phyloP scores from a whole-genome alignment of 1,140 invertebrate species.

The Drosophila erecta region DNA sequence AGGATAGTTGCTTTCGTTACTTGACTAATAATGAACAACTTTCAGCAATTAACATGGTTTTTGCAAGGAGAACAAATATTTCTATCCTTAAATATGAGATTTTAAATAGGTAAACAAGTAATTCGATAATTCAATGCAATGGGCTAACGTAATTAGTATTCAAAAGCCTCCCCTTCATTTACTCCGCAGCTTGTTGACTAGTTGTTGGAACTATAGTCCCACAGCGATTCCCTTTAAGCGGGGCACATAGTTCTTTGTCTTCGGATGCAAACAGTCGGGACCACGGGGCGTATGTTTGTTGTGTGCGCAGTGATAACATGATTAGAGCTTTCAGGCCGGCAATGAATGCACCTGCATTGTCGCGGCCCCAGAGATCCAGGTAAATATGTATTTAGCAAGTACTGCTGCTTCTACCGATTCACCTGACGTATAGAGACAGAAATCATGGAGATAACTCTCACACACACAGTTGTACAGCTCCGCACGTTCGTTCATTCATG shows the following conservation, averaged over 20 bases:
- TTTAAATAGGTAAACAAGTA: no score
- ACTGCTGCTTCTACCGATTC: constrained; percentile 14
- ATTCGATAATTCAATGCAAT: no score
- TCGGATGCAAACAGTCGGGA: constrained; percentile 9
- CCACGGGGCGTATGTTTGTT: constrained; percentile 36
- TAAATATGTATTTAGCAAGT: constrained; percentile 50
- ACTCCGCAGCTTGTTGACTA: background rate
- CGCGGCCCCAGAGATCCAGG: constrained; percentile 11
- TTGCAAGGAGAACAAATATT: no score
- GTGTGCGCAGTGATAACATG: constrained; percentile 44
- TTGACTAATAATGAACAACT: background rate
- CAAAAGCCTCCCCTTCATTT: background rate
- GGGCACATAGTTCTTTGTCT: constrained; percentile 10
- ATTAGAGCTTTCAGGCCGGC: constrained; percentile 29
- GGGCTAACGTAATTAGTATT: background rate
- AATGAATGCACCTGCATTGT: constrained; percentile 48
- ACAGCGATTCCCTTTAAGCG: constrained; percentile 4
- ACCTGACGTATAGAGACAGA: constrained; percentile 32
- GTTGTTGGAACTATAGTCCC: background rate
- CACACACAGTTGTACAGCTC: background rate
- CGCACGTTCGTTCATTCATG: constrained; percentile 57
- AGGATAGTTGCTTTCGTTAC: background rate
- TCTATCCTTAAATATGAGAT: no score
- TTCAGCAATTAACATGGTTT: no score
- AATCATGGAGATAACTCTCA: constrained; percentile 27